These are phyloP conservation scores for Gasterosteus nipponicus DNA, from an alignment of 2,113 vertebrate genomes.

Conservation along the genomic window DNA sequence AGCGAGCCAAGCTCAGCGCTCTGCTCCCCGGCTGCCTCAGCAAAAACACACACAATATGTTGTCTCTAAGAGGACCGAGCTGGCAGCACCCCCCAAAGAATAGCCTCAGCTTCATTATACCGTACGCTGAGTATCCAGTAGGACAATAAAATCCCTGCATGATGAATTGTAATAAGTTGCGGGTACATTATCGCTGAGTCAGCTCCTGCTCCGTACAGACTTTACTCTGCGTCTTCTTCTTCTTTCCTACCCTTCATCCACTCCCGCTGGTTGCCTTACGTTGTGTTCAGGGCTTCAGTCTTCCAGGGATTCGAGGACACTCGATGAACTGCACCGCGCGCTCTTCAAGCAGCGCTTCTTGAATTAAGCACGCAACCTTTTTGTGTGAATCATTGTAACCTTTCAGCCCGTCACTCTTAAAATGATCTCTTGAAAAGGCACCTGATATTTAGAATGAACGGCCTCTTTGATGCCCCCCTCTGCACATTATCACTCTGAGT, in stretches of 20 bases:
- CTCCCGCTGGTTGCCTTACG: neutral
- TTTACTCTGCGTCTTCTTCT: neutral
- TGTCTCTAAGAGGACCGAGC: constrained; percentile 52
- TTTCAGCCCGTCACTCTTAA: constrained; percentile 27
- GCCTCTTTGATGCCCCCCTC: constrained; percentile 9
- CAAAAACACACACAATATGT: constrained; percentile 73
- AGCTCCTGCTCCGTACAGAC: neutral
- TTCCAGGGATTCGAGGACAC: constrained; percentile 33
- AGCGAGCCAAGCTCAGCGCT: constrained; percentile 64
- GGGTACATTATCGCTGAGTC: constrained; percentile 11
- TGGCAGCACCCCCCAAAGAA: constrained; percentile 52
- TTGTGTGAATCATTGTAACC: constrained; percentile 21
- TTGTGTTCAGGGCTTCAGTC: neutral
- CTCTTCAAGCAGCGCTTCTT: neutral
- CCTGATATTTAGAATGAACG: constrained; percentile 27
- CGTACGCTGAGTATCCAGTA: constrained; percentile 21
- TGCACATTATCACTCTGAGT: neutral
- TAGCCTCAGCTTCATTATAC: constrained; percentile 54
- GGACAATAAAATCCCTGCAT: constrained; percentile 28
- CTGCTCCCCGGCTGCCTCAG: constrained; percentile 72
- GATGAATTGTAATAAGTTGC: constrained; percentile 35
- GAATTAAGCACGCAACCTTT: constrained; percentile 23
- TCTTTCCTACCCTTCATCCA: neutral
- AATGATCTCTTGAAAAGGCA: constrained; percentile 16
- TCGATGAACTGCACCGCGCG: constrained; percentile 2